Evolutionary conservation across 2,797 vertebrate species (phyloP).

Genomic region (Etheostoma perlongum): DNA sequence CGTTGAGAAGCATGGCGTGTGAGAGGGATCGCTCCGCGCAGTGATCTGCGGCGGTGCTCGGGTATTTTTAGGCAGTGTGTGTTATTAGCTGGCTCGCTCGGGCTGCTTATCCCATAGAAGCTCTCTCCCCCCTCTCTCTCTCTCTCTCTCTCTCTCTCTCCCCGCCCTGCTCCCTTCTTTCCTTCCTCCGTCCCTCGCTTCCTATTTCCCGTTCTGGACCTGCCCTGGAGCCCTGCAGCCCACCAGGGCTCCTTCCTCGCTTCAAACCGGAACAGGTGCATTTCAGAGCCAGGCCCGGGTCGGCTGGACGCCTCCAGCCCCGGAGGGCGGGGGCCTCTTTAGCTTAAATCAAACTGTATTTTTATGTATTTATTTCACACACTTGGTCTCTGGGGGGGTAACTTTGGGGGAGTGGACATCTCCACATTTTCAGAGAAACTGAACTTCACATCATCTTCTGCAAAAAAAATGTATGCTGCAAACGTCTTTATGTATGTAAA

Average conservation of each 20-base stretch:
- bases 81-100: conserved; percentile 56
- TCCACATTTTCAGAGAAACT: no score
- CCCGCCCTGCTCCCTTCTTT: not conserved
- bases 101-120: conserved; percentile 42
- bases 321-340: no score
- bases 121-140: not conserved
- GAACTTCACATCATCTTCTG: no score
- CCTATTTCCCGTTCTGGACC: not conserved
- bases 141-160: not conserved
- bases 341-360: no score
- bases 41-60: conserved; percentile 16
- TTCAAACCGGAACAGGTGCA: conserved; percentile 64
- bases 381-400: no score
- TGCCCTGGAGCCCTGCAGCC: not conserved
- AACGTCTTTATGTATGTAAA: no score
- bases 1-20: conserved; percentile 3
- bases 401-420: no score
- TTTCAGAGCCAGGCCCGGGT: conserved; percentile 34
- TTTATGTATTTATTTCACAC: no score
- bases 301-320: not conserved
- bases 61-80: conserved; percentile 61
- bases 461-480: no score
- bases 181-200: not conserved
- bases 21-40: conserved; percentile 5
- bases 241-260: conserved; percentile 40